These are phyloP conservation scores for Acrossocheilus wenchowensis DNA, from an alignment of 2,797 vertebrate species.

Conservation along the genomic window DNA sequence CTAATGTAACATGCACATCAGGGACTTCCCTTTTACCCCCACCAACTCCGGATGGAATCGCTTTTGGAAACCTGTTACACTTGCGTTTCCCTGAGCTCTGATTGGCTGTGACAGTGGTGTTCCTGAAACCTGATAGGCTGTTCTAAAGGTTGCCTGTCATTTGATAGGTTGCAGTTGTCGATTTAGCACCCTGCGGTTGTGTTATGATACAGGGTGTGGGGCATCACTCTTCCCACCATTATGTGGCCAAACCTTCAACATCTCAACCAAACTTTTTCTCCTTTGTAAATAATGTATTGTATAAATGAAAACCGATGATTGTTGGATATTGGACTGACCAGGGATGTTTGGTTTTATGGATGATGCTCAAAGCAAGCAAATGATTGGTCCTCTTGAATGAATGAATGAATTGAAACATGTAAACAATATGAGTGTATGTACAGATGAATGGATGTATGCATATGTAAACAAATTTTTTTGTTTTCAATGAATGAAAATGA, in stretches of 20 bases:
- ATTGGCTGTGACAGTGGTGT: constrained; percentile 66
- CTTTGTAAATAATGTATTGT: constrained; percentile 84
- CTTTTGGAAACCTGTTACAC: constrained; percentile 77
- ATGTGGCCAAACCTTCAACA: constrained; percentile 36
- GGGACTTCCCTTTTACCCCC: background rate
- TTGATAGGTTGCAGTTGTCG: constrained; percentile 22
- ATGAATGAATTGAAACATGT: constrained; percentile 45
- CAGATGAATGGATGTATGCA: constrained; percentile 34
- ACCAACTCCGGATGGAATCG: background rate
- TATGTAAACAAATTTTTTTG: constrained; percentile 38
- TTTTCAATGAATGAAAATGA: constrained; percentile 37
- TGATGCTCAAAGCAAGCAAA: constrained; percentile 36
- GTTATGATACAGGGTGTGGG: constrained; percentile 19
- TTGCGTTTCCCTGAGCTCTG: constrained; percentile 71
- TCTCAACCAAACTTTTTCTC: constrained; percentile 75
- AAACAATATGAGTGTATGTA: constrained; percentile 32
- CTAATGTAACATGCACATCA: constrained; percentile 33
- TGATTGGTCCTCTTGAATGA: constrained; percentile 30
- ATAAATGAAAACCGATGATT: constrained; percentile 64
- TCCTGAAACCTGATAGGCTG: constrained; percentile 46
- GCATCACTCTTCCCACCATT: constrained; percentile 21
- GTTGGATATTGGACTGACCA: constrained; percentile 64
- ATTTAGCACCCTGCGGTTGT: constrained; percentile 33
- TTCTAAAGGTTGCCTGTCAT: constrained; percentile 37
- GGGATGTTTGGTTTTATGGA: constrained; percentile 33